Percentiles rank a stretch among this genome's conserved stretches.
These are phyloP conservation scores for Tragopan temminckii DNA, from an alignment of 2,797 vertebrate genomes.

Conservation along the genomic window DNA sequence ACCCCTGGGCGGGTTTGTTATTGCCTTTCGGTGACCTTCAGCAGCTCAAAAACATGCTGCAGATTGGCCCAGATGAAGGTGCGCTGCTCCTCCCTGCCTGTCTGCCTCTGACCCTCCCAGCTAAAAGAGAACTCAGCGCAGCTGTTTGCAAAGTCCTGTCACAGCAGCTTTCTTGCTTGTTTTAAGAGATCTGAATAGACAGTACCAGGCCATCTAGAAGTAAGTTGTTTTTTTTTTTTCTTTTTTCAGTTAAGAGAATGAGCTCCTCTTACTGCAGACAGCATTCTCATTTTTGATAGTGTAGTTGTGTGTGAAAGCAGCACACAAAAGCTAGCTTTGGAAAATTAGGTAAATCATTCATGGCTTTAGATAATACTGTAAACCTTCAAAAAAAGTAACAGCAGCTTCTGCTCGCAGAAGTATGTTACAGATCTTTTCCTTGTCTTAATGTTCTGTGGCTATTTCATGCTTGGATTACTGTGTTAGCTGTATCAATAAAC, in stretches of 20 bases:
- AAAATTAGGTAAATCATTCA: background rate
- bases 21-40: background rate
- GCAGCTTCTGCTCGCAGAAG: conserved; percentile 19
- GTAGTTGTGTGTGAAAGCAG: background rate
- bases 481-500: background rate
- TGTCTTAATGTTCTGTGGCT: background rate
- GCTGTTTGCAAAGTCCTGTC: conserved; percentile 36
- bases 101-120: background rate
- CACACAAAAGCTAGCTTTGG: background rate
- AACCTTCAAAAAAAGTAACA: conserved; percentile 2
- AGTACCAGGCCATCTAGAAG: conserved; percentile 60
- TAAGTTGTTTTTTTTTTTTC: background rate
- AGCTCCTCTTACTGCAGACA: background rate
- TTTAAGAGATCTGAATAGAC: conserved; percentile 35
- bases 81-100: background rate
- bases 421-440: conserved; percentile 34
- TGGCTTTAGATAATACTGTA: background rate
- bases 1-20: background rate
- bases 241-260: background rate
- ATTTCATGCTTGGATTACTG: conserved; percentile 49
- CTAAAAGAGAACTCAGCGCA: background rate
- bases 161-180: background rate
- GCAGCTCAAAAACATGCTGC: background rate
- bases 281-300: background rate
- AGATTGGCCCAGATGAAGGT: background rate